Evolutionary conservation across 2,888 invertebrate genomes (phyloP).

Genomic region (Cactoblastis cactorum): DNA sequence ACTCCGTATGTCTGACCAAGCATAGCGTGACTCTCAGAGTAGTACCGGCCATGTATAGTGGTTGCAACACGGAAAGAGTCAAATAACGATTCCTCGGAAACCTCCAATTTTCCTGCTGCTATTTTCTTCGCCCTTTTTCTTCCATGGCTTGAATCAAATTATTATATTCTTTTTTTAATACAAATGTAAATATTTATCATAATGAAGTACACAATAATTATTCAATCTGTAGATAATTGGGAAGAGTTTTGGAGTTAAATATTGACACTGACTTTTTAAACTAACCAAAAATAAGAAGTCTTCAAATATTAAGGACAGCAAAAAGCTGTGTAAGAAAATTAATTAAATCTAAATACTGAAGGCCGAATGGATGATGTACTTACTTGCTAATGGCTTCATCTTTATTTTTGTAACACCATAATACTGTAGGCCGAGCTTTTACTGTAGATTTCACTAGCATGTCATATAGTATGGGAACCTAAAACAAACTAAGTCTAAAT

Average conservation of each 20-base stretch:
- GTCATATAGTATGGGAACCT: slow-evolving; percentile 98
- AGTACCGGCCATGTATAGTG: slow-evolving; percentile 97
- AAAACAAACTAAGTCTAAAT: slow-evolving; percentile 24
- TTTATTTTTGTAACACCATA: slow-evolving; percentile 99
- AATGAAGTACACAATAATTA: too few species aligned
- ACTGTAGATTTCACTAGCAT: slow-evolving; percentile 97
- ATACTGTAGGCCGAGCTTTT: slow-evolving; percentile 93
- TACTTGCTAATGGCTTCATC: slow-evolving; percentile 93
- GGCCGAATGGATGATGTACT: slow-evolving; percentile 35
- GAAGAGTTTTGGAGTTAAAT: too few species aligned
- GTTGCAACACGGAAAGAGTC: slow-evolving; percentile 97
- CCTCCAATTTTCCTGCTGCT: slow-evolving; percentile 90
- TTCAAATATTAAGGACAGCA: too few species aligned
- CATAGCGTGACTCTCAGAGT: slow-evolving; percentile 98
- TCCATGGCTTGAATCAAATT: slow-evolving; percentile 83
- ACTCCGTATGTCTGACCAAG: slow-evolving; percentile 98
- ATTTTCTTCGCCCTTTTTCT: slow-evolving; percentile 97
- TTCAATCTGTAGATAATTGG: too few species aligned
- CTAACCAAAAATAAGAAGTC: too few species aligned
- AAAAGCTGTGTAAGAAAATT: too few species aligned
- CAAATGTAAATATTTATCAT: too few species aligned
- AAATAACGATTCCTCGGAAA: slow-evolving; percentile 97
- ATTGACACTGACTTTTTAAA: too few species aligned
- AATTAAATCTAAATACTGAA: too few species aligned
- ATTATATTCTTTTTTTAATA: not conserved